Evolutionary conservation across 2,113 vertebrate species (phyloP).

Genomic region (Coracopsis vasa): DNA sequence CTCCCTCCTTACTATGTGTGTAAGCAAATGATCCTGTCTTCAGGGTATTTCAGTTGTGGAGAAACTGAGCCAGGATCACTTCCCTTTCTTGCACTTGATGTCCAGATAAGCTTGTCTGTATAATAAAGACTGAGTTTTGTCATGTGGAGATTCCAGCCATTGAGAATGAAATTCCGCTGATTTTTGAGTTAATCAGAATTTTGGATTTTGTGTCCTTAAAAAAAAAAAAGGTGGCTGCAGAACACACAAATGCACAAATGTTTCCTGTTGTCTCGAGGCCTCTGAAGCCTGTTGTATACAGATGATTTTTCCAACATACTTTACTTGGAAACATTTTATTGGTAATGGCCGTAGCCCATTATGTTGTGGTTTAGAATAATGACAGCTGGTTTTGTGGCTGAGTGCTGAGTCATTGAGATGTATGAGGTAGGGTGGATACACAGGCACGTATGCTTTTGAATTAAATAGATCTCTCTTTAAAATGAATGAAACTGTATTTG

Average conservation of each 20-base stretch:
- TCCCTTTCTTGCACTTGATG: background rate
- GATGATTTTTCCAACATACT: background rate
- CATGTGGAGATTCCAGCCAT: background rate
- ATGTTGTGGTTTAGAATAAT: background rate
- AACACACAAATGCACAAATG: background rate
- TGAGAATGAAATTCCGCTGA: background rate
- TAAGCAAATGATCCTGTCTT: background rate
- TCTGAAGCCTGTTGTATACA: background rate
- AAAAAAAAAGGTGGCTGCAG: background rate
- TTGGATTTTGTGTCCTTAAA: background rate
- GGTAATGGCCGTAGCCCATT: background rate
- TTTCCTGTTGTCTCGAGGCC: background rate
- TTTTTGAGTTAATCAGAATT: background rate
- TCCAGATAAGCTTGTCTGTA: background rate
- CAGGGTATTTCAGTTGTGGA: background rate
- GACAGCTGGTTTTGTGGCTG: background rate
- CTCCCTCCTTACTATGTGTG: background rate
- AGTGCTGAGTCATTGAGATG: background rate
- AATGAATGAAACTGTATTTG: background rate
- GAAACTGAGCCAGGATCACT: background rate
- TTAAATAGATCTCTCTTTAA: background rate
- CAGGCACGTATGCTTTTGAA: background rate
- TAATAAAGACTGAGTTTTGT: background rate
- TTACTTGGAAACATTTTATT: background rate
- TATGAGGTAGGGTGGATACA: background rate